Conservation (phyloP, 2,888 invertebrate species). For the Spicauda simplicius region DNA sequence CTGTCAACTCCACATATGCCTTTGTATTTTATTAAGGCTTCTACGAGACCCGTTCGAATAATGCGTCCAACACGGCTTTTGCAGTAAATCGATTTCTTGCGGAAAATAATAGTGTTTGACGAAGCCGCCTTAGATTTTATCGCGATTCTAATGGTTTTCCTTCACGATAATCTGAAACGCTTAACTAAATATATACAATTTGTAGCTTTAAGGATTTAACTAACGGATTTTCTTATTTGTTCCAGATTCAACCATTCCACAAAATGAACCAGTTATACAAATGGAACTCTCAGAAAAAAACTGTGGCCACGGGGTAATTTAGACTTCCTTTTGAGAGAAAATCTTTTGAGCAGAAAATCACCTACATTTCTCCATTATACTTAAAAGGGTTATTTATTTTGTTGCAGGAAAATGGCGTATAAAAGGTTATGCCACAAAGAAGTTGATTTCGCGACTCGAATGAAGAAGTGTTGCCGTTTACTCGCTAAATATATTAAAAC, state of each 20-base stretch:
- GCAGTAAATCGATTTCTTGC: conserved; percentile 33
- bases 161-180: conserved; percentile 5
- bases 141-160: background rate
- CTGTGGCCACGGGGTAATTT: conserved; percentile 62
- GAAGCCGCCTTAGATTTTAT: background rate
- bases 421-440: conserved; percentile 55
- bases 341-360: conserved; percentile 36
- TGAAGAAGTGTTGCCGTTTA: conserved; percentile 52
- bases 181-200: conserved; percentile 15
- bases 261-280: conserved; percentile 68
- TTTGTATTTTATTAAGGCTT: conserved; percentile 42
- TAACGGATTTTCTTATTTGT: conserved; percentile 56
- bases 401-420: conserved; percentile 70
- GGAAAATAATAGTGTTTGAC: conserved; percentile 14
- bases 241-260: conserved; percentile 62
- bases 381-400: conserved; percentile 53
- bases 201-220: conserved; percentile 1
- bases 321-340: conserved; percentile 38
- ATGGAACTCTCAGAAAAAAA: conserved; percentile 63
- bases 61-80: conserved; percentile 25
- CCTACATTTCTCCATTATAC: conserved; percentile 43
- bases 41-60: conserved; percentile 34
- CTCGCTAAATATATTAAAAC: conserved; percentile 46
- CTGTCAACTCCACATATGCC: conserved; percentile 43
- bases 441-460: conserved; percentile 51